Percentiles rank a stretch among this genome's conserved stretches.
Evolutionary conservation across 2,797 vertebrate species (phyloP).

Genomic region (Arctocebus calabarensis): DNA sequence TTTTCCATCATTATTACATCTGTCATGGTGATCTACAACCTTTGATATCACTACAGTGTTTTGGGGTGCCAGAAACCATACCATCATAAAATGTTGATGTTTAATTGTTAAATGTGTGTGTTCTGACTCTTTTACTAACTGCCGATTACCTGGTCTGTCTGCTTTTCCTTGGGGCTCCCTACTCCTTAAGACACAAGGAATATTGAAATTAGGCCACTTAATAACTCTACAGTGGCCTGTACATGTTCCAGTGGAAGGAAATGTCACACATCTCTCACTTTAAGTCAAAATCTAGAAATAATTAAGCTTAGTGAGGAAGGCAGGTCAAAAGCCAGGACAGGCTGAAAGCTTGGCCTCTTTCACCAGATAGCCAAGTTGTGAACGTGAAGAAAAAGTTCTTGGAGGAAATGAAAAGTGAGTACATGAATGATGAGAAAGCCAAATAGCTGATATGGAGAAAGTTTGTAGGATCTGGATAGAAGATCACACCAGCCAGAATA

Average conservation of each 20-base stretch:
- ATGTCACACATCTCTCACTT: not conserved
- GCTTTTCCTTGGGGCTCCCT: not conserved
- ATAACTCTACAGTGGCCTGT: not conserved
- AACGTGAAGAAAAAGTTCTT: not conserved
- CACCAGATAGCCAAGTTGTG: not conserved
- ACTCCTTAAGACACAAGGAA: not conserved
- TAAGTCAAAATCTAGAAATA: not conserved
- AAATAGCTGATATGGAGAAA: not conserved
- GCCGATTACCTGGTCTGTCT: not conserved
- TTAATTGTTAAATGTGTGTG: not conserved
- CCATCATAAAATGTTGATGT: not conserved
- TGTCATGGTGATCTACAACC: not conserved
- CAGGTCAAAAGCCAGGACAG: not conserved
- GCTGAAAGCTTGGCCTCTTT: not conserved
- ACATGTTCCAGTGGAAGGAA: not conserved
- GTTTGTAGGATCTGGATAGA: not conserved
- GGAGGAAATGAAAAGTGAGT: not conserved
- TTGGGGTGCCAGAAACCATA: not conserved
- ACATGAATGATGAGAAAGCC: not conserved
- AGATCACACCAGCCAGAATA: not conserved
- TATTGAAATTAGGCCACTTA: not conserved
- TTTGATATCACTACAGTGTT: not conserved
- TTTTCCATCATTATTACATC: not conserved
- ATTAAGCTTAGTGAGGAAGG: not conserved
- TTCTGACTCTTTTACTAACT: not conserved